These are phyloP conservation scores for Aromia moschata DNA, from an alignment of 2,888 invertebrate genomes.

Conservation along the genomic window DNA sequence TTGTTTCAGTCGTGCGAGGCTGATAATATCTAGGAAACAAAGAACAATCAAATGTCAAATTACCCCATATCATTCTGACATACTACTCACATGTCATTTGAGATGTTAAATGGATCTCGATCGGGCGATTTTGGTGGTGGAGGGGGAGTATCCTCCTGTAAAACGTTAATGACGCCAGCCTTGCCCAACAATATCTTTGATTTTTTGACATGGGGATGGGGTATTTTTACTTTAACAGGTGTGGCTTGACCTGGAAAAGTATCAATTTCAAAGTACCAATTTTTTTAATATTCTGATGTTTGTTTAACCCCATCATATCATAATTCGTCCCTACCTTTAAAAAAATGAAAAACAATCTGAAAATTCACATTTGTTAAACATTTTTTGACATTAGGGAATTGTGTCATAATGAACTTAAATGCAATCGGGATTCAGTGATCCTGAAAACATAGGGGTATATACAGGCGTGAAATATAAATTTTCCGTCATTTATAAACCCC, in stretches of 20 bases:
- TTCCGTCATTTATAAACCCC: too few species aligned
- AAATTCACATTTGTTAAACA: too few species aligned
- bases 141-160: constrained; percentile 92
- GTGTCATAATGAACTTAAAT: too few species aligned
- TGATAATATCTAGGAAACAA: constrained; percentile 80
- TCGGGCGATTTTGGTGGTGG: constrained; percentile 91
- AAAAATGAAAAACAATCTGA: too few species aligned
- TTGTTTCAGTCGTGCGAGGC: constrained; percentile 85
- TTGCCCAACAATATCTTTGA: constrained; percentile 92
- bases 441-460: too few species aligned
- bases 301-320: too few species aligned
- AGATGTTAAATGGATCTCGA: constrained; percentile 96
- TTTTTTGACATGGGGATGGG: constrained; percentile 93
- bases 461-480: too few species aligned
- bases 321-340: too few species aligned
- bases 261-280: too few species aligned
- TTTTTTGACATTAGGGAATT: too few species aligned
- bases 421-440: too few species aligned
- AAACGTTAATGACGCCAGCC: constrained; percentile 94
- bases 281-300: too few species aligned
- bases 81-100: constrained; percentile 89
- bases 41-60: background rate
- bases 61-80: background rate
- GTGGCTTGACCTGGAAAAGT: constrained; percentile 81
- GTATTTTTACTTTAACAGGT: constrained; percentile 89